A percentile compares a stretch with the other conserved stretches of the same genome.
Evolutionary conservation across 2,797 vertebrate genomes (phyloP).

Genomic region (Sebastes goodei): DNA sequence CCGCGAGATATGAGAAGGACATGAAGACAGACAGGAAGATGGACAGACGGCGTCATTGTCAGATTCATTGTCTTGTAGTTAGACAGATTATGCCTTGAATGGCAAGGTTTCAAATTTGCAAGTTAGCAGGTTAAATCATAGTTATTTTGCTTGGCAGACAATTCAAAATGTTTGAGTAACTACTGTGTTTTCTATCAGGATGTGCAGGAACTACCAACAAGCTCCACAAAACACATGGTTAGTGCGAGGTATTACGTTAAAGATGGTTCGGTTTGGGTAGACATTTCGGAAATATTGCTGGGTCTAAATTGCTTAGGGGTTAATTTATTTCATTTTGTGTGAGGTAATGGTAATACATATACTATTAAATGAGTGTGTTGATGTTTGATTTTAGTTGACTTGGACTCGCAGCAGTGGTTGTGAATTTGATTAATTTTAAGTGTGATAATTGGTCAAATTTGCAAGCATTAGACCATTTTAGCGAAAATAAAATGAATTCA

Average conservation of each 20-base stretch:
- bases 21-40: too few species aligned
- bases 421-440: not conserved
- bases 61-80: too few species aligned
- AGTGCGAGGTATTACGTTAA: not conserved
- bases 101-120: not conserved
- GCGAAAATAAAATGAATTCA: not conserved
- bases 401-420: not conserved
- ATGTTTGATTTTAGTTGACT: not conserved
- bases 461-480: not conserved
- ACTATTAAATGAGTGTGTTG: not conserved
- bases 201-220: not conserved
- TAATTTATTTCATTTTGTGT: not conserved
- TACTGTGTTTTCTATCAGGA: not conserved
- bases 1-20: too few species aligned
- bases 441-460: not conserved
- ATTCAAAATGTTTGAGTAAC: accelerated
- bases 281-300: not conserved
- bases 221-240: not conserved
- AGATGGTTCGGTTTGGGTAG: not conserved
- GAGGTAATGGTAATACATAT: not conserved
- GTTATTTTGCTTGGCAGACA: too few species aligned
- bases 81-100: too few species aligned
- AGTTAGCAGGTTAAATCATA: too few species aligned
- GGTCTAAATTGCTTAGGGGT: not conserved
- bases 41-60: too few species aligned